Evolutionary conservation across 1,140 invertebrate genomes (phyloP).

Genomic region (Microplitis mediator): DNA sequence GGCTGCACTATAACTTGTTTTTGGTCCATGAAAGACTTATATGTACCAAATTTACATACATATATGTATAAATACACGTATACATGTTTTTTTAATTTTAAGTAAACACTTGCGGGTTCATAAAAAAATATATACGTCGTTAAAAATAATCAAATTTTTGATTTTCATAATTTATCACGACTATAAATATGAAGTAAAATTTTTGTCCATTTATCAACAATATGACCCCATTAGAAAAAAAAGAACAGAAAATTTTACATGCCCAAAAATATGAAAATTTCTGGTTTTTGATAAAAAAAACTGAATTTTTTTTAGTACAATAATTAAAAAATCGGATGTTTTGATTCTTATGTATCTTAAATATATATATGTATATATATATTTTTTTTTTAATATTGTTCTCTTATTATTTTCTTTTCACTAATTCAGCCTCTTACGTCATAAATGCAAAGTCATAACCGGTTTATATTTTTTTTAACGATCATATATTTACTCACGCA

Average conservation of each 20-base stretch:
- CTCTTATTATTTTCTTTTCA: not conserved
- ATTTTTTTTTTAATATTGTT: not conserved
- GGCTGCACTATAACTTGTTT: no score
- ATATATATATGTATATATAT: not conserved
- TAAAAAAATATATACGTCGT: no score
- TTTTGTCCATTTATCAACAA: no score
- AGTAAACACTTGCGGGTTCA: no score
- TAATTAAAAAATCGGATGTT: not conserved
- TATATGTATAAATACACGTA: no score
- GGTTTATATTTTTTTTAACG: slow-evolving; percentile 10
- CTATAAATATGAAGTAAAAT: no score
- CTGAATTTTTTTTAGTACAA: not conserved
- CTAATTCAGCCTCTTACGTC: slow-evolving; percentile 23
- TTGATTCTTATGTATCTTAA: not conserved
- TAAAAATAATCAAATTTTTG: no score
- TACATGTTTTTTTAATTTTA: no score
- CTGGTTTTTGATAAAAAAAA: not conserved
- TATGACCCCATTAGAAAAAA: no score
- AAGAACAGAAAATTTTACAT: not conserved
- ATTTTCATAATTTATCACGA: no score
- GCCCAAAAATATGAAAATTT: not conserved
- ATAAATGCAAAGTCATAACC: slow-evolving; percentile 27
- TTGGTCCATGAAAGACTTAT: no score
- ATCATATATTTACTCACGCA: not conserved
- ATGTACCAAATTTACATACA: no score